Base-by-base conservation (phyloP, 35 echinoderm and acorn worm genomes). In the Apostichopus japonicus region DNA sequence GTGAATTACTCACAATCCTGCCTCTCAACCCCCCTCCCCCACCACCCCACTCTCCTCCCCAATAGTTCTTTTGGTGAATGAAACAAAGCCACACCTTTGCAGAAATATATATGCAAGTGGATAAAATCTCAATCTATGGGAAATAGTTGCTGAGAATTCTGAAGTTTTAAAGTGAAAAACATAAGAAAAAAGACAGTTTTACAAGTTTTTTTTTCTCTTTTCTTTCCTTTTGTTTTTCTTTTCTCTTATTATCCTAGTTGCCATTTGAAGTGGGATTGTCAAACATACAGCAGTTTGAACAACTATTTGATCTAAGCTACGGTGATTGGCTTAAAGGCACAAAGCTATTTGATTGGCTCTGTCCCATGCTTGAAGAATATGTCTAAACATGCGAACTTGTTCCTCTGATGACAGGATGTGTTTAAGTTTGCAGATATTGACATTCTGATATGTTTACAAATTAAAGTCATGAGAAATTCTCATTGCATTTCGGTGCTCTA, bases 241-340 rank as follows among this genome's bases (percentile, higher is more conserved):
- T 92, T 59, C 23, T 92, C 24, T 89, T 84, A 25, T 54, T 84
- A 2, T 80, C 91, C 65, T 55, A 98, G 97, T 94, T 98, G 88
- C 97, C 97, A 82, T 98, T 98, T 94, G 95, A 96, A 53, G 97
- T 96, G 13, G 56, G 90, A 57, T 78, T 98, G 71, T 56, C 88
- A 21, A 91, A 90, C 91, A 98, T 98, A 51, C 88, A 92, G 58
- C 92, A 78, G 70, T 81, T 98, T 23, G 95, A 98, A 87, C 95
- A 96, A 93, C 65, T 98, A 22, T 98, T 98, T 96, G 97, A 98
- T 95, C 95, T 95, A 0, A 96, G 93, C 65, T 95, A 93, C 77
- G 97, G 95, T 13, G 92, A 94, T 82, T 94, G 93, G 67, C 86
- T 98, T 51, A 93, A 91, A 70, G 93, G 93, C 17, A 87, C 55